A percentile compares a stretch with the other conserved stretches of the same genome.
Evolutionary conservation across 2,888 invertebrate species (phyloP).

Genomic region (Sphaeridia pumilis): DNA sequence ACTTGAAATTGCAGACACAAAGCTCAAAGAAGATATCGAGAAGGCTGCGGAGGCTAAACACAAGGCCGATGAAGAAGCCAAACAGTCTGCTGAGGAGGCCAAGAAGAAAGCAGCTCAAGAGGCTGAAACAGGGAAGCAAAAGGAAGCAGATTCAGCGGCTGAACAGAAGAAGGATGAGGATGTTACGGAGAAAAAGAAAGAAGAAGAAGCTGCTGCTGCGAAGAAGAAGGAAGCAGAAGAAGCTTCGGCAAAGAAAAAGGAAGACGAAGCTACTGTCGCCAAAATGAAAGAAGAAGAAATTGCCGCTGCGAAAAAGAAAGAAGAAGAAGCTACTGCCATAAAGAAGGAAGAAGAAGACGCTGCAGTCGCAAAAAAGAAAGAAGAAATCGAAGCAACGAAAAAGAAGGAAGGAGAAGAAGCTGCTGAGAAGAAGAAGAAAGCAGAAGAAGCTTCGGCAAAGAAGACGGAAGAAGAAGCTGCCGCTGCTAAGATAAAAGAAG

Average conservation of each 20-base stretch:
- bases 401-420: slow-evolving; percentile 4
- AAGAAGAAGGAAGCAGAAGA: background rate
- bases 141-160: background rate
- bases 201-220: background rate
- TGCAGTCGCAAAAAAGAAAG: slow-evolving; percentile 5
- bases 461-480: background rate
- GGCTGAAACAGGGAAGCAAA: background rate
- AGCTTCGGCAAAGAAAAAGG: background rate
- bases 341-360: background rate
- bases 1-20: slow-evolving; percentile 1
- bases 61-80: background rate
- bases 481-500: background rate
- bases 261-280: background rate
- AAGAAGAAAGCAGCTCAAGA: slow-evolving; percentile 1
- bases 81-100: background rate
- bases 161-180: background rate
- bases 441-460: background rate
- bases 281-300: slow-evolving; percentile 12
- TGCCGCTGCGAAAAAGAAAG: background rate
- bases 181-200: background rate
- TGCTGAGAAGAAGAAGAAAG: background rate
- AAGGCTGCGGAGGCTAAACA: background rate
- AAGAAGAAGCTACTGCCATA: background rate
- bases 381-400: slow-evolving; percentile 3
- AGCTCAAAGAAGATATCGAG: background rate